phyloP scores from a whole-genome alignment of 1,140 invertebrate genomes.

The Calosoma granatense region DNA sequence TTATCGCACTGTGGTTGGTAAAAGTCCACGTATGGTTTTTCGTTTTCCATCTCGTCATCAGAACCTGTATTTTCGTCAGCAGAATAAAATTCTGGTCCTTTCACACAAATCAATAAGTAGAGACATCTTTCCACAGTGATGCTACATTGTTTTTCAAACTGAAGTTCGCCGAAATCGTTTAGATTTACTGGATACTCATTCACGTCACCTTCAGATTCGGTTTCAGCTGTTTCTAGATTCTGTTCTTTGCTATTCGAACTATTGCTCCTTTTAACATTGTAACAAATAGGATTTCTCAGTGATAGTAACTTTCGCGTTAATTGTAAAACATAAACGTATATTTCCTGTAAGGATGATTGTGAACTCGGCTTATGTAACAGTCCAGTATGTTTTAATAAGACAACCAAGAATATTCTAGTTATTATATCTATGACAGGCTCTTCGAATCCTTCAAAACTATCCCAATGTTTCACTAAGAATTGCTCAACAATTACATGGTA shows the following conservation, averaged over 20 bases:
- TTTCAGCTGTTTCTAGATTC: background rate
- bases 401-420: conserved; percentile 41
- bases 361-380: conserved; percentile 22
- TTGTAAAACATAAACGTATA: conserved; percentile 23
- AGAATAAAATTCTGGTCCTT: conserved; percentile 16
- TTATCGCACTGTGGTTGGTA: conserved; percentile 20
- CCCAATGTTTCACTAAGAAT: conserved; percentile 33
- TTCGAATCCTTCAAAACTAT: conserved; percentile 25
- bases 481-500: conserved; percentile 30
- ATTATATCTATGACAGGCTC: conserved; percentile 39
- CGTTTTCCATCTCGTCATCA: conserved; percentile 29
- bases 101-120: conserved; percentile 28
- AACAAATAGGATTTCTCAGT: background rate
- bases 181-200: background rate
- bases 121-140: conserved; percentile 21
- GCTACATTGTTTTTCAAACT: conserved; percentile 13
- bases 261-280: background rate
- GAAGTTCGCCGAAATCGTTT: background rate
- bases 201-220: background rate
- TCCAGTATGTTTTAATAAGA: conserved; percentile 43
- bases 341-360: conserved; percentile 21
- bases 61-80: conserved; percentile 17
- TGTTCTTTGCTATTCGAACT: background rate
- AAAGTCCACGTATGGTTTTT: conserved; percentile 29
- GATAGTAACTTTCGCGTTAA: conserved; percentile 24